A percentile compares a stretch with the other conserved stretches of the same genome.
Conservation (phyloP, 2,113 vertebrate species). For the Tupaia chinensis region DNA sequence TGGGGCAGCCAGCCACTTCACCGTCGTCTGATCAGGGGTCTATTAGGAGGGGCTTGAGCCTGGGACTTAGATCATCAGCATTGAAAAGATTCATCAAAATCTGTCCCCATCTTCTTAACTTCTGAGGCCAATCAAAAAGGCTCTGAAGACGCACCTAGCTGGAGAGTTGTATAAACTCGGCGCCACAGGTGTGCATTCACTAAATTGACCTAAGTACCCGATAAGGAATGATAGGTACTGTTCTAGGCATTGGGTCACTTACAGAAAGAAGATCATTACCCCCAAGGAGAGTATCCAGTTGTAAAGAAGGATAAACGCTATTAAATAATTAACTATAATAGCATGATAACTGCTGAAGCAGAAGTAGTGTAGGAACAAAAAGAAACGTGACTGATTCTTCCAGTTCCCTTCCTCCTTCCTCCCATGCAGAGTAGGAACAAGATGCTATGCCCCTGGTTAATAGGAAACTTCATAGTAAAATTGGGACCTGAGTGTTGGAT, state of each 20-base stretch:
- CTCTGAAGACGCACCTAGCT: not conserved
- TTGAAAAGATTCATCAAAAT: constrained; percentile 18
- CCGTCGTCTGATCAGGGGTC: not conserved
- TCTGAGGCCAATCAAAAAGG: not conserved
- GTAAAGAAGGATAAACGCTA: constrained; percentile 4
- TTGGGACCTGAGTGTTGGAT: not conserved
- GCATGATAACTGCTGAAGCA: not conserved
- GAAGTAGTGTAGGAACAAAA: not conserved
- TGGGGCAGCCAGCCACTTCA: not conserved
- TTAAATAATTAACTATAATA: constrained; percentile 59
- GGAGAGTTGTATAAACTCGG: not conserved
- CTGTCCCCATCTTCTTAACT: not conserved
- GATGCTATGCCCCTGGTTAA: not conserved
- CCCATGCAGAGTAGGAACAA: not conserved
- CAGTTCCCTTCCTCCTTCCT: not conserved
- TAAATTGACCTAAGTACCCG: not conserved
- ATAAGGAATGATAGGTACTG: not conserved
- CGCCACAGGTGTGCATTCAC: not conserved
- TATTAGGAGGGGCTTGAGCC: not conserved
- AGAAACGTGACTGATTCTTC: constrained; percentile 7
- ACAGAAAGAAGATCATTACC: constrained; percentile 31
- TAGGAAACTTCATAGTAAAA: not conserved
- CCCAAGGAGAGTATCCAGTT: constrained; percentile 34
- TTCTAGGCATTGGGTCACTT: not conserved
- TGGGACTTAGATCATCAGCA: not conserved